Percentiles rank a stretch among this genome's conserved stretches.
These are phyloP conservation scores for Mus spretus DNA, from an alignment of 2,797 vertebrate species.

Conservation along the genomic window DNA sequence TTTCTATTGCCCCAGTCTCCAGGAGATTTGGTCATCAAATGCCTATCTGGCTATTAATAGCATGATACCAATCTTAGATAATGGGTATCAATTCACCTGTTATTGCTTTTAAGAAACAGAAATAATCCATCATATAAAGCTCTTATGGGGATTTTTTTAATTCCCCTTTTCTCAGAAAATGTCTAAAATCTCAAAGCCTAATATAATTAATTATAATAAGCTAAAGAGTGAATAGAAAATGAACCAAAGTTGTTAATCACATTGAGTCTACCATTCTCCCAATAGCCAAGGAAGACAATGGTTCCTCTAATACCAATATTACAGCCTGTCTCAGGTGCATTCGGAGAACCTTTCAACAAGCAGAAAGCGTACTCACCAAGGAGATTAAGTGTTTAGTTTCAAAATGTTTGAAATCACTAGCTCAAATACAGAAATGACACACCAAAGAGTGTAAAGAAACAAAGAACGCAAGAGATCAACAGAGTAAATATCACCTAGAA, in stretches of 20 bases:
- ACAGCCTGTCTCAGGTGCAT: constrained; percentile 44
- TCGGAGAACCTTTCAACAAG: not conserved
- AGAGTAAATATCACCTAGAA: constrained; percentile 81
- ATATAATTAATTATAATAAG: constrained; percentile 41
- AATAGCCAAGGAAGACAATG: not conserved
- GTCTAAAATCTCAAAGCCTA: not conserved
- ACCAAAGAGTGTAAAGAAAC: constrained; percentile 77
- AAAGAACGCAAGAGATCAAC: constrained; percentile 79
- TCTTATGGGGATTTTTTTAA: not conserved
- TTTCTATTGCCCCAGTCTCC: not conserved
- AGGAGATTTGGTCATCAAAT: not conserved
- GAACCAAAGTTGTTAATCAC: not conserved
- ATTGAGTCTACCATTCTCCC: not conserved
- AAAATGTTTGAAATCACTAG: constrained; percentile 77
- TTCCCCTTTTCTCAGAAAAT: not conserved
- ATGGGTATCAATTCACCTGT: not conserved
- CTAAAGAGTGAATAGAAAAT: constrained; percentile 42
- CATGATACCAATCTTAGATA: not conserved
- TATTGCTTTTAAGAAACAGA: not conserved
- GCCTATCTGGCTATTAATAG: not conserved
- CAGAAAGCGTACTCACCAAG: constrained; percentile 63
- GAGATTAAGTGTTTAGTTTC: constrained; percentile 82
- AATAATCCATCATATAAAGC: not conserved
- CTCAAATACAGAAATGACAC: constrained; percentile 78
- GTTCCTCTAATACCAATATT: constrained; percentile 66